phyloP scores from a whole-genome alignment of 2,888 invertebrate genomes.

The Pachymerium ferrugineum region DNA sequence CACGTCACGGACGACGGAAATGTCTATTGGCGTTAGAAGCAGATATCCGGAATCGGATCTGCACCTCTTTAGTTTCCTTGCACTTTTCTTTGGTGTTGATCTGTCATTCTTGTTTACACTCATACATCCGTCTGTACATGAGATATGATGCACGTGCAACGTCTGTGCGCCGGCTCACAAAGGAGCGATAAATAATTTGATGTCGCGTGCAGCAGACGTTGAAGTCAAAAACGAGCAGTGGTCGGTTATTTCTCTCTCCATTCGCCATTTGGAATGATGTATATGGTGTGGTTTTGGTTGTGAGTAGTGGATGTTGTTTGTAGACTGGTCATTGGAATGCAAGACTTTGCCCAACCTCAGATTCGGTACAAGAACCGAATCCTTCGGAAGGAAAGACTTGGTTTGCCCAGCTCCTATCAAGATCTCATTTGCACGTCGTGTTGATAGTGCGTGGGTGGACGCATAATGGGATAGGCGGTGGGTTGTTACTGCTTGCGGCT shows the following conservation, averaged over 20 bases:
- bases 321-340: not conserved
- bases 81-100: not conserved
- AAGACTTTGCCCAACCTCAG: not conserved
- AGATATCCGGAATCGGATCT: not conserved
- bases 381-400: not conserved
- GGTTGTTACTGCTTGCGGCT: slow-evolving; percentile 13
- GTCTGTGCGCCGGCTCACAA: not conserved
- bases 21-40: not conserved
- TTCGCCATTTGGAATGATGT: not conserved
- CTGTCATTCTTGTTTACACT: not conserved
- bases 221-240: not conserved
- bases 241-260: no score
- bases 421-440: slow-evolving; percentile 18
- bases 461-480: slow-evolving; percentile 2
- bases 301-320: not conserved
- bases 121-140: no score
- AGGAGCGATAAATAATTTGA: slow-evolving; percentile 5
- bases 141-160: not conserved
- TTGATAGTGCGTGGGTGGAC: not conserved
- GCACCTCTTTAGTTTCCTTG: not conserved
- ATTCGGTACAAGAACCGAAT: not conserved
- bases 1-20: not conserved
- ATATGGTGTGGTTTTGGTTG: not conserved
- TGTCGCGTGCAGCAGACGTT: not conserved
- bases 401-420: not conserved